Percentiles rank a stretch among this genome's conserved stretches.
These are phyloP conservation scores for Lathamus discolor DNA, from an alignment of 2,113 vertebrate genomes.

Conservation along the genomic window DNA sequence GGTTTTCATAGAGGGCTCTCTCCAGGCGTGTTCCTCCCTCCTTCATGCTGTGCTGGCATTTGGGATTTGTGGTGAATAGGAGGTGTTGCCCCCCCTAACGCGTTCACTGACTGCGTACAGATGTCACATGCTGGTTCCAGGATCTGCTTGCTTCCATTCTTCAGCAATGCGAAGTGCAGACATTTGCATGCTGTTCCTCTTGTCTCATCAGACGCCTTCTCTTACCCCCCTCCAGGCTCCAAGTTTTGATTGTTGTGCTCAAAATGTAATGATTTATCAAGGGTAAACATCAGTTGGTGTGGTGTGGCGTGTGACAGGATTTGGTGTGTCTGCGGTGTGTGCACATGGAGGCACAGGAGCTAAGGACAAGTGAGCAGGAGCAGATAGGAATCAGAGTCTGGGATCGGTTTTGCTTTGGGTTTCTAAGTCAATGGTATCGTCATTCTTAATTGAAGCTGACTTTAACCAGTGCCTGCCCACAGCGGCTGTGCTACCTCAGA, in stretches of 20 bases:
- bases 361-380: neutral
- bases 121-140: neutral
- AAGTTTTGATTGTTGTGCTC: neutral
- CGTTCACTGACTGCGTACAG: neutral
- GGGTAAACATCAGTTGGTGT: neutral
- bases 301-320: neutral
- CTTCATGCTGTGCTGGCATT: too few species aligned
- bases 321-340: neutral
- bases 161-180: neutral
- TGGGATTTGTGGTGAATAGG: neutral
- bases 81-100: neutral
- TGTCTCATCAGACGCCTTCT: neutral
- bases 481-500: neutral
- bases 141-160: neutral
- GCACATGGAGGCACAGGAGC: fast-evolving
- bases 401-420: neutral
- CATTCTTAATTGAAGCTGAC: neutral
- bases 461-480: neutral
- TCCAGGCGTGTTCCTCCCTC: neutral
- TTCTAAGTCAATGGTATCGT: neutral
- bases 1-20: neutral
- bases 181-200: neutral
- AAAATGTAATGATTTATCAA: neutral
- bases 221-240: neutral
- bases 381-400: neutral